Base-by-base conservation (phyloP, 53 echinoderm and acorn worm genomes). In the Luidia sarsii region DNA sequence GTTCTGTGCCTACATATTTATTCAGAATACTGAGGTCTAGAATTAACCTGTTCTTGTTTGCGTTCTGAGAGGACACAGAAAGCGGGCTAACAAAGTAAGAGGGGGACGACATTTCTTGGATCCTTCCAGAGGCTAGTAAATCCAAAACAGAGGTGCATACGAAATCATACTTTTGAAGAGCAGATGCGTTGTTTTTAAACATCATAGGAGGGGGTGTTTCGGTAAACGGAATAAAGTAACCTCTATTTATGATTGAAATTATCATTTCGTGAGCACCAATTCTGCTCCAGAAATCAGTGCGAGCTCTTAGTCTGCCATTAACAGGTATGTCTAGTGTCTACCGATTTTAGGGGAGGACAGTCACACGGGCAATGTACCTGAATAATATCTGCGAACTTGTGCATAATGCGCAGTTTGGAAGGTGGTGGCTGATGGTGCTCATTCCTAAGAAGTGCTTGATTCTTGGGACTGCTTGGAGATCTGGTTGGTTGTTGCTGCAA, bases 31-130 rank as follows among this genome's bases (percentile, higher is more conserved):
- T 54, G 0, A 72, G 55, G 22, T 72, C 72, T 10, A 75, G 45
- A 38, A 75, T 75, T 29, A 75, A 39, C 14, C 59, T 57, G 38
- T 23, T 56, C 60, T 75, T 75, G 23, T 39, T 60, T 2, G 75
- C 57, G 14, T 21, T 11, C n/a, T 75, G 55, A 29, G 27, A 27
- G 1, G 60, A 39, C 2, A 75, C 75, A 3, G 75, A 75, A 7
- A 56, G 14, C 9, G 75, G 75, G n/a, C 60, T 75, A 3, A 54
- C 59, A 20, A 75, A 10, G 27, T 43, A 29, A 3, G 75, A 60
- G 1, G 75, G n/a, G 27, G 2, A 35, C 48, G 2, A 14, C 27
- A 27, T 46, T 15, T 67, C 67, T n/a, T 28, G 7, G 20, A 67
- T 67, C 28, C 67, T 46, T 1, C 10, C 1, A 2, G 67, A 41